phyloP scores from a whole-genome alignment of 2,797 vertebrate species.

The Ptychobarbus kaznakovi region DNA sequence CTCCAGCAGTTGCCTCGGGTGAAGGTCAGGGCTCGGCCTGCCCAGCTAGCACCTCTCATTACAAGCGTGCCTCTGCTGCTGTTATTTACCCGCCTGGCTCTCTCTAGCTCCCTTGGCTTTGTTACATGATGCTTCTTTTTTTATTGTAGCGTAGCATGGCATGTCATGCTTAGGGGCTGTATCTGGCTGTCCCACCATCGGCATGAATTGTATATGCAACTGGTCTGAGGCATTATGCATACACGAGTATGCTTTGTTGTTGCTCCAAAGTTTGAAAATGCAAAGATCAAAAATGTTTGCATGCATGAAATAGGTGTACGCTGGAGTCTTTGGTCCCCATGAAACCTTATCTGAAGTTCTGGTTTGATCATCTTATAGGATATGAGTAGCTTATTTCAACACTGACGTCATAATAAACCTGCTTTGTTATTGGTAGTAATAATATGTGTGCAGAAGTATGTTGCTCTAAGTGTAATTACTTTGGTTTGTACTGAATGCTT shows the following conservation, averaged over 20 bases:
- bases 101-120: constrained; percentile 54
- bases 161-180: constrained; percentile 15
- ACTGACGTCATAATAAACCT: not conserved
- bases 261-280: not conserved
- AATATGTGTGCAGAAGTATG: not conserved
- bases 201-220: constrained; percentile 19
- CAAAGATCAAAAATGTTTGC: constrained; percentile 34
- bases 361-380: not conserved
- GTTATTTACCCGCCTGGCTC: constrained; percentile 59
- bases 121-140: constrained; percentile 34
- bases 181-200: constrained; percentile 34
- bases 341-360: not conserved
- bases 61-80: constrained; percentile 60
- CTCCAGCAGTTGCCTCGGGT: constrained; percentile 82
- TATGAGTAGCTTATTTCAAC: not conserved
- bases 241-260: not conserved
- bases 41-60: constrained; percentile 58
- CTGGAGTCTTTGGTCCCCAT: not conserved
- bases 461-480: not conserved
- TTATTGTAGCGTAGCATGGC: constrained; percentile 37
- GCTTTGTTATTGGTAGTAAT: not conserved
- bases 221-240: not conserved
- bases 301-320: constrained; percentile 51
- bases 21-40: constrained; percentile 76
- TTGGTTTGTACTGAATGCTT: not conserved